Conservation (phyloP, 1,140 invertebrate species). For the Pemphigus obesinymphae region DNA sequence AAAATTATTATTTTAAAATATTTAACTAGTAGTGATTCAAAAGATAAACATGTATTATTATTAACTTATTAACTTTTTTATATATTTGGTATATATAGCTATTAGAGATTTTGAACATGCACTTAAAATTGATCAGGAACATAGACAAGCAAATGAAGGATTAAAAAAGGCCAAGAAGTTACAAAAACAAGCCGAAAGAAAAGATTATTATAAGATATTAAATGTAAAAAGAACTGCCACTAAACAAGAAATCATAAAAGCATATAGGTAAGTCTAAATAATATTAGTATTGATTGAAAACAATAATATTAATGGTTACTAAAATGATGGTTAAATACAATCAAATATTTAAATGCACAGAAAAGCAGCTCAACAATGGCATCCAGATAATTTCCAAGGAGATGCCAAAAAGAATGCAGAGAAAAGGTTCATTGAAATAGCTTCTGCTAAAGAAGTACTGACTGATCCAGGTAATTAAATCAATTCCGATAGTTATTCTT, state of each 20-base stretch:
- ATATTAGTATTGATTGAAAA: not conserved
- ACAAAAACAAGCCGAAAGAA: slow-evolving; percentile 85
- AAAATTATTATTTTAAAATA: no score
- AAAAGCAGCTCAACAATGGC: slow-evolving; percentile 97
- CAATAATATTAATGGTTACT: not conserved
- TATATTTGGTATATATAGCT: slow-evolving; percentile 57
- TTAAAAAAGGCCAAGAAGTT: slow-evolving; percentile 84
- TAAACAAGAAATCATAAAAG: slow-evolving; percentile 92
- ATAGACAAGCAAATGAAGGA: slow-evolving; percentile 82
- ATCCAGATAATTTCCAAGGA: slow-evolving; percentile 91
- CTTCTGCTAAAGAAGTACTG: slow-evolving; percentile 95
- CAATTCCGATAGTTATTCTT: not conserved
- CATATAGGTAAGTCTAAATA: slow-evolving; percentile 66
- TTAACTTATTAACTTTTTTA: no score
- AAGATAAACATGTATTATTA: not conserved
- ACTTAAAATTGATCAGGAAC: slow-evolving; percentile 74
- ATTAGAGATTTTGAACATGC: slow-evolving; percentile 83
- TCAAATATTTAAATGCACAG: slow-evolving; percentile 50
- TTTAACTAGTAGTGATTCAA: not conserved
- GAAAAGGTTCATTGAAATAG: slow-evolving; percentile 98
- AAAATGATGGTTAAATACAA: not conserved
- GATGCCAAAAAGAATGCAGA: slow-evolving; percentile 91
- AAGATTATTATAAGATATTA: slow-evolving; percentile 98
- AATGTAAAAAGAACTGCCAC: slow-evolving; percentile 77
- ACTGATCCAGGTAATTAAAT: slow-evolving; percentile 60